Evolutionary conservation across 2,797 vertebrate species (phyloP).

Genomic region (Poeciliopsis turneri): DNA sequence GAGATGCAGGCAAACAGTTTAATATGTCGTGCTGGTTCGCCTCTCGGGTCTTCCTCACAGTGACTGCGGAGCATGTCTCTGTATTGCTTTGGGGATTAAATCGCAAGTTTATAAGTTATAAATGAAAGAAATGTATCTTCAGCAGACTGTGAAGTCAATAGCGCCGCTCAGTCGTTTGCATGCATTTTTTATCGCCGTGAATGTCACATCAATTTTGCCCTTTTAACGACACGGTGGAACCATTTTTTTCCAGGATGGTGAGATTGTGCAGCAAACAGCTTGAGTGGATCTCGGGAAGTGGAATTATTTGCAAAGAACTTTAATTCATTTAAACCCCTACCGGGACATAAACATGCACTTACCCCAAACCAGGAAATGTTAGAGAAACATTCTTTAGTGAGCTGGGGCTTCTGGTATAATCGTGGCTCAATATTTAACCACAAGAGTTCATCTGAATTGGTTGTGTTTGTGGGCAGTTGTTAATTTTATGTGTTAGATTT

Average conservation of each 20-base stretch:
- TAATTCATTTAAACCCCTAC: not conserved
- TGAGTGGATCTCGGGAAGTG: not conserved
- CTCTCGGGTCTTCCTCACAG: conserved; percentile 24
- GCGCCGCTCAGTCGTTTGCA: not conserved
- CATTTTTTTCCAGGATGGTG: not conserved
- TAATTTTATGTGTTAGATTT: not conserved
- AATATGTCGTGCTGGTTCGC: not conserved
- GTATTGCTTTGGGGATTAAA: not conserved
- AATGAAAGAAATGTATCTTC: not conserved
- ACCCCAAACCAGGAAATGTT: not conserved
- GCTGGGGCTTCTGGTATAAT: not conserved
- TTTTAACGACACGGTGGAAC: not conserved
- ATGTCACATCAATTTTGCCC: not conserved
- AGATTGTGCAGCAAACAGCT: not conserved
- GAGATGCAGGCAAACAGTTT: conserved; percentile 9
- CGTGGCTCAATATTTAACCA: not conserved
- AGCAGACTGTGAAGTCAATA: not conserved
- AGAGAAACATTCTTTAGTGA: not conserved
- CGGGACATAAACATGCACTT: not conserved
- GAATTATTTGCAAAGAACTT: not conserved
- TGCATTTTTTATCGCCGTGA: not conserved
- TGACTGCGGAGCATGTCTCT: conserved; percentile 11
- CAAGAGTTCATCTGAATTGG: not conserved
- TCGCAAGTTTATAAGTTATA: conserved; percentile 29
- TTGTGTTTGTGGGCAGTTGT: not conserved